Conservation (phyloP, 1,140 invertebrate species). For the Lepidurus arcticus region DNA sequence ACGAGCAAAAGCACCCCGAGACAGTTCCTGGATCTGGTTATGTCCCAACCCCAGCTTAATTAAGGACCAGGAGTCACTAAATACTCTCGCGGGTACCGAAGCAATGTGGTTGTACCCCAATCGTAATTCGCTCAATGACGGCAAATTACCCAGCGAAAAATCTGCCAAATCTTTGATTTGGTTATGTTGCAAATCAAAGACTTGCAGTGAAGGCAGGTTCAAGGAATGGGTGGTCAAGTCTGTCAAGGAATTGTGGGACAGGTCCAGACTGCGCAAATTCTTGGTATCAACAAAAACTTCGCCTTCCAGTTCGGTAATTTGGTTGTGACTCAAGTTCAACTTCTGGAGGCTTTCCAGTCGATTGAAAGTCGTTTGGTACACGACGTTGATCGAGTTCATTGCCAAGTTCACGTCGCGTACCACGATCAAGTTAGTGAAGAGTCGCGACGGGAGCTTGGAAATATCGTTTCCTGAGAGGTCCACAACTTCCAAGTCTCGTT, state of each 20-base stretch:
- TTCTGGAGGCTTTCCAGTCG: conserved; percentile 58
- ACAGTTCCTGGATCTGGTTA: conserved; percentile 71
- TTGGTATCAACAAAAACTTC: conserved; percentile 53
- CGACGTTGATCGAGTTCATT: conserved; percentile 52
- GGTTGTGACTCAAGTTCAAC: conserved; percentile 68
- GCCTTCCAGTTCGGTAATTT: conserved; percentile 45
- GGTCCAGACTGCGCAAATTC: conserved; percentile 63
- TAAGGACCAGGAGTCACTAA: conserved; percentile 30
- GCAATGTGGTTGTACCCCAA: conserved; percentile 30
- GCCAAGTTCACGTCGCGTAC: conserved; percentile 66
- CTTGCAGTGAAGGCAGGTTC: conserved; percentile 6
- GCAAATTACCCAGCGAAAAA: conserved; percentile 36
- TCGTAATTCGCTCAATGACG: conserved; percentile 26
- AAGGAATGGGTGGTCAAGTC: conserved; percentile 51
- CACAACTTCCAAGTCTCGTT: conserved; percentile 47
- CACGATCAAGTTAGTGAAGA: conserved; percentile 60
- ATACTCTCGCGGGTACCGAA: conserved; percentile 26
- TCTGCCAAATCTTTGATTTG: conserved; percentile 36
- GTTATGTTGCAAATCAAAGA: conserved; percentile 40
- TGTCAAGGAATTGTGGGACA: conserved; percentile 69
- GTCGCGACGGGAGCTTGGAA: conserved; percentile 58
- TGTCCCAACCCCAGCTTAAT: conserved; percentile 58
- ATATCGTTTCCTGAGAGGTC: conserved; percentile 72
- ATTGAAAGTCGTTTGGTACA: conserved; percentile 55
- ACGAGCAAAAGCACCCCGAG: conserved; percentile 65